phyloP scores from a whole-genome alignment of 2,888 invertebrate species.

The Harpalus rubripes region DNA sequence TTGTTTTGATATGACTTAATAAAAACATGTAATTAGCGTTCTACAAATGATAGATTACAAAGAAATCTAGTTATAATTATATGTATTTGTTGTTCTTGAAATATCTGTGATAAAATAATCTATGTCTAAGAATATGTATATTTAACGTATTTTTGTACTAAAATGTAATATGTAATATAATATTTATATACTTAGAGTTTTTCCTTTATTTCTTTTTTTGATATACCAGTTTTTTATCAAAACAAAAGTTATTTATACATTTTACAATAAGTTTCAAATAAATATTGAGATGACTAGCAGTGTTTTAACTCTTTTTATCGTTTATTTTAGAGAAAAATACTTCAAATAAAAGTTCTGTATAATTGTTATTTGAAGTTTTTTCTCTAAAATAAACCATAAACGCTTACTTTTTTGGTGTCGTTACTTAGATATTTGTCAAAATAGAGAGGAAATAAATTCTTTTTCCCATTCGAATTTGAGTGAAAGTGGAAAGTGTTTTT shows the following conservation, averaged over 20 bases:
- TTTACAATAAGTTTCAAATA: not conserved
- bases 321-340: no score
- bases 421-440: no score
- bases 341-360: no score
- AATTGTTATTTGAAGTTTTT: no score
- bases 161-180: not conserved
- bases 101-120: conserved; percentile 3
- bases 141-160: not conserved
- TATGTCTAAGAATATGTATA: not conserved
- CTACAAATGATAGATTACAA: not conserved
- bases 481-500: no score
- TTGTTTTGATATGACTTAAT: not conserved
- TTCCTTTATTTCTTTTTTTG: not conserved
- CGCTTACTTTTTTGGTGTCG: no score
- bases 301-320: no score
- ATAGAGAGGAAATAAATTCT: no score
- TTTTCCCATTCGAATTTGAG: no score
- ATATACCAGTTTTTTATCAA: not conserved
- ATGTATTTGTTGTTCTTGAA: not conserved
- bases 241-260: not conserved
- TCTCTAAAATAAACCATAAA: no score
- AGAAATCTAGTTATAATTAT: not conserved
- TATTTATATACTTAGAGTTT: not conserved
- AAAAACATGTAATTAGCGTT: not conserved
- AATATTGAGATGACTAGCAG: no score